Conservation (phyloP, 1,140 invertebrate species). For the Latrodectus geometricus region DNA sequence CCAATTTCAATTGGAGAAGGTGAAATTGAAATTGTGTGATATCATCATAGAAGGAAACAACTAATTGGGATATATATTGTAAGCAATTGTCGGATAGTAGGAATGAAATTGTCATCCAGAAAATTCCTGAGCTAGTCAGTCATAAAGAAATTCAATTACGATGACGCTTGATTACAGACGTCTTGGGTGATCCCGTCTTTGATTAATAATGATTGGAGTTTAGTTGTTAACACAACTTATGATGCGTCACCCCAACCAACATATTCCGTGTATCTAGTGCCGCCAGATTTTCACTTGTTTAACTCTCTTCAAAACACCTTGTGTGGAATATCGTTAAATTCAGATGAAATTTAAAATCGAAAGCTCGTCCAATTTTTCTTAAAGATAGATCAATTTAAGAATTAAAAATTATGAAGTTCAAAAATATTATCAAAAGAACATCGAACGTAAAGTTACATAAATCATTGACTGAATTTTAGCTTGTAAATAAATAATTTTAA, state of each 20-base stretch:
- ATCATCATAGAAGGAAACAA: too few species aligned
- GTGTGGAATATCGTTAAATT: background rate
- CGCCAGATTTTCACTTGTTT: conserved; percentile 5
- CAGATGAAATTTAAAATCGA: background rate
- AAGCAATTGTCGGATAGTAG: too few species aligned
- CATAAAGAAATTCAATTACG: background rate
- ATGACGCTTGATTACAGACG: background rate
- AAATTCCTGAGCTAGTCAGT: background rate
- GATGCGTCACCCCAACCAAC: background rate
- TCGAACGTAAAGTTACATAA: background rate
- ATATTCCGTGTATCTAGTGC: background rate
- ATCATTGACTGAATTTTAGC: background rate
- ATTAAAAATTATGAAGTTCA: background rate
- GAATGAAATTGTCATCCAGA: too few species aligned
- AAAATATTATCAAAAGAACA: background rate
- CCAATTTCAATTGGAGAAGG: too few species aligned
- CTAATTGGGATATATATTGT: too few species aligned
- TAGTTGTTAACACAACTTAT: too few species aligned
- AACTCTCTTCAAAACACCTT: conserved; percentile 6
- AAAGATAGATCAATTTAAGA: background rate
- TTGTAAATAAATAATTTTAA: background rate
- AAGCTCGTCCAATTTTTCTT: background rate
- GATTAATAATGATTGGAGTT: background rate
- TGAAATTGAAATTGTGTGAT: too few species aligned
- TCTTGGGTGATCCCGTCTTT: background rate